Conservation (phyloP, 2,113 vertebrate species). For the Rhadina sibilatrix region DNA sequence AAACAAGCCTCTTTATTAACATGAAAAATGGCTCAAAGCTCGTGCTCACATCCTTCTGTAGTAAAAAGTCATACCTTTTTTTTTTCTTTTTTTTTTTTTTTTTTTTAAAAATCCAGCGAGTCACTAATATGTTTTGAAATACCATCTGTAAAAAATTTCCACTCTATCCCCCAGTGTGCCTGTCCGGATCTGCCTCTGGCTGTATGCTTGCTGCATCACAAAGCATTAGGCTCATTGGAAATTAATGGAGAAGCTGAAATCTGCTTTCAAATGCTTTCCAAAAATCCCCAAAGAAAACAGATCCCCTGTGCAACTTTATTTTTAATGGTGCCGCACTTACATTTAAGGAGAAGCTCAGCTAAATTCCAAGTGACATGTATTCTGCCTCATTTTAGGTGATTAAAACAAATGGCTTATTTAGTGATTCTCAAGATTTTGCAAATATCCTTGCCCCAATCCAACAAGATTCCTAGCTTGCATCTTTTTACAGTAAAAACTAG, state of each 20-base stretch:
- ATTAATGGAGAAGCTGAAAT: constrained; percentile 43
- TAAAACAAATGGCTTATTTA: background rate
- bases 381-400: background rate
- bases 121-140: constrained; percentile 47
- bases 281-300: constrained; percentile 31
- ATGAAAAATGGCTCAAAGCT: constrained; percentile 8
- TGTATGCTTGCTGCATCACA: constrained; percentile 45
- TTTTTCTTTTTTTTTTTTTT: background rate
- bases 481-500: background rate
- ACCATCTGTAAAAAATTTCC: constrained; percentile 59
- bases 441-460: background rate
- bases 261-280: constrained; percentile 23
- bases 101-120: no score
- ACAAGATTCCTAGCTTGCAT: background rate
- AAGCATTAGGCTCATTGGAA: constrained; percentile 56
- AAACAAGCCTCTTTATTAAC: constrained; percentile 7
- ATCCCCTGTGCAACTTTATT: background rate
- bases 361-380: background rate
- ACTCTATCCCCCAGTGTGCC: constrained; percentile 38
- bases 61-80: background rate
- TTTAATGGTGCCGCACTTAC: constrained; percentile 13
- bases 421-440: background rate
- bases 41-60: background rate
- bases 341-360: background rate
- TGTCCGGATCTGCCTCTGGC: constrained; percentile 24